Base-by-base conservation (phyloP, 2,797 vertebrate genomes). In the Myotis pilosus region DNA sequence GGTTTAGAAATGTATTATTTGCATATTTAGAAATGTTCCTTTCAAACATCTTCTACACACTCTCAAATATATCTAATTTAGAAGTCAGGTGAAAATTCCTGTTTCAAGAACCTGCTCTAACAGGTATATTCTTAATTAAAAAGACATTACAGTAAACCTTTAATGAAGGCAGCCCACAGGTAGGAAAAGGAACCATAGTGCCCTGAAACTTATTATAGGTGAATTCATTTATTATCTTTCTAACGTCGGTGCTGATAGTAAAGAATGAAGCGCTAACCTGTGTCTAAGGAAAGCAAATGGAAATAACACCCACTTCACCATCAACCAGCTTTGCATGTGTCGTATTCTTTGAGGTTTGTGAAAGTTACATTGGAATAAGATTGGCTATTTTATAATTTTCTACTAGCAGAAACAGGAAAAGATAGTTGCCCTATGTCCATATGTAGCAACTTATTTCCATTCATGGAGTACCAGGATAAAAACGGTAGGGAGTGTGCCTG, bases 1-100 rank as follows among this genome's bases (percentile, higher is more conserved):
- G 83, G 15, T 66, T 83, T 92, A 89, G 76, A 94, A 95, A 96
- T 82, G 33, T 89, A 60, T 83, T 87, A 41, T 79, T 79, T 69
- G 62, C 62, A 25, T 74, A 91, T 95, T 76, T 91, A 92, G 87
- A 87, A 94, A 85, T 20, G 3, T 15, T 79, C 13, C 38, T 90
- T 87, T 86, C 53, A 68, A 44, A 33, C 66, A 64, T 84, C 89
- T 75, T 74, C 30, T 66, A 41, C 9, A 75, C 84, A 78, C 33
- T 62, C 16, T 78, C 49, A 90, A 13, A 57, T 79, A 23, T 30
- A 6, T 79, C 57, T 88, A 72, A 49, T 57, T 51, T 84, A 22
- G n/a, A 83, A 41, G 41, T 92, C 64, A 81, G 13, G 62, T 74
- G 72, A 57, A 72, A 79, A 51, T 83, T 47, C 49, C 57, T 71